These are phyloP conservation scores for Drosophila nr. medialis DNA, from an alignment of 2,888 invertebrate genomes.

Conservation along the genomic window DNA sequence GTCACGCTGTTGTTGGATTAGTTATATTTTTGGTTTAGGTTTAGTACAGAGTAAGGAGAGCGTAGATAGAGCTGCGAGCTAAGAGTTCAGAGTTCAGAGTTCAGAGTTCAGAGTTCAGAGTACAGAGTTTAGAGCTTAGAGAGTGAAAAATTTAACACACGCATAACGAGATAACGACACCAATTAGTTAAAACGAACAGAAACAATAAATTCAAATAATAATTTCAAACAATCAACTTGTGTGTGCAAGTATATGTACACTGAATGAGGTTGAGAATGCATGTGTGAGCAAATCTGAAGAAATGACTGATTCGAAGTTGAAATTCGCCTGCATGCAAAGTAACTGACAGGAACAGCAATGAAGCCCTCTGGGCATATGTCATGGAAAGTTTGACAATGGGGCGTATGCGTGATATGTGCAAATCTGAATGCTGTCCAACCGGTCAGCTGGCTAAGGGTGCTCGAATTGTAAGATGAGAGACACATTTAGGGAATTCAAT, in stretches of 20 bases:
- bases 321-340: conserved; percentile 54
- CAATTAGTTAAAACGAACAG: conserved; percentile 58
- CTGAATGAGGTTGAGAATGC: conserved; percentile 16
- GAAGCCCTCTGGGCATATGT: conserved; percentile 28
- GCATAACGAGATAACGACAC: conserved; percentile 73
- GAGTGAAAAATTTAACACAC: conserved; percentile 81
- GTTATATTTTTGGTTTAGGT: conserved; percentile 28
- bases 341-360: conserved; percentile 60
- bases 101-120: conserved; percentile 35
- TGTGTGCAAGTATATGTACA: conserved; percentile 52
- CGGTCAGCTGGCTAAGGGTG: conserved; percentile 13
- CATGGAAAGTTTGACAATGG: conserved; percentile 14
- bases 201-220: conserved; percentile 25
- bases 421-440: conserved; percentile 35
- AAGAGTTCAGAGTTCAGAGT: conserved; percentile 30
- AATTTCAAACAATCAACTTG: conserved; percentile 32
- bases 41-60: conserved; percentile 53
- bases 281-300: conserved; percentile 4
- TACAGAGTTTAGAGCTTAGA: conserved; percentile 45
- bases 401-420: conserved; percentile 54
- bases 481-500: conserved; percentile 39
- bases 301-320: conserved; percentile 2
- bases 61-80: conserved; percentile 41
- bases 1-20: conserved; percentile 28
- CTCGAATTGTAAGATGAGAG: conserved; percentile 44